Base-by-base conservation (phyloP, 2,888 invertebrate species). In the Drosophila vallismaia region DNA sequence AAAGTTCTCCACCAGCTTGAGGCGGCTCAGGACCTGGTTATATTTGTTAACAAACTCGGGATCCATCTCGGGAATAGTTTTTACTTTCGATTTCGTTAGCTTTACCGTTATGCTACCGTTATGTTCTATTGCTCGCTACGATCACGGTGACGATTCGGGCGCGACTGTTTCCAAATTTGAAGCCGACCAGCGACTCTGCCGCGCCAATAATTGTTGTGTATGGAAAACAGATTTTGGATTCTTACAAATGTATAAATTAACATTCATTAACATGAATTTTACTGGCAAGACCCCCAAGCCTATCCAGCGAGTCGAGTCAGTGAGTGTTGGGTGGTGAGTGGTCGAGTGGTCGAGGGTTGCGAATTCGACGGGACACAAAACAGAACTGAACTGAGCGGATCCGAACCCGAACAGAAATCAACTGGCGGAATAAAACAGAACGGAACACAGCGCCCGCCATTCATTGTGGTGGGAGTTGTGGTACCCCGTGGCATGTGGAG, bases 171-270 rank as follows among this genome's bases (percentile, higher is more conserved):
- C 40, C 40, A 57, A 57, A 68, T 68, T 67, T 45, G 55, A 68
- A 68, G 28, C 48, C 50, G 19, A 53, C 53, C 19, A 46, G 45
- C 71, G 71, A 42, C 40, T 40, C 14, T 31, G 58, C 28, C 60
- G 56, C 69, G 59, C 59, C 69, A 78, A 71, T 71, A 71, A 75
- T 80, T 71, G 75, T 73, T 73, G 74, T 69, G 52, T 60, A 46
- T 64, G 67, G 72, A 60, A 71, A 66, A 63, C 69, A 58, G 42
- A 56, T 75, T 77, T 74, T 70, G 53, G 79, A 75, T 84, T 87
- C 83, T 83, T 87, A 75, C 76, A 75, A 87, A 87, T 78, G 87
- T 74, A 84, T 88, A 86, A 84, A 84, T 84, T 84, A 84, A 84
- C 88, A 84, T 84, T 86, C 72, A 84, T 84, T 84, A 88, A 88